These are phyloP conservation scores for Luscinia luscinia DNA, from an alignment of 2,797 vertebrate genomes.

Conservation along the genomic window DNA sequence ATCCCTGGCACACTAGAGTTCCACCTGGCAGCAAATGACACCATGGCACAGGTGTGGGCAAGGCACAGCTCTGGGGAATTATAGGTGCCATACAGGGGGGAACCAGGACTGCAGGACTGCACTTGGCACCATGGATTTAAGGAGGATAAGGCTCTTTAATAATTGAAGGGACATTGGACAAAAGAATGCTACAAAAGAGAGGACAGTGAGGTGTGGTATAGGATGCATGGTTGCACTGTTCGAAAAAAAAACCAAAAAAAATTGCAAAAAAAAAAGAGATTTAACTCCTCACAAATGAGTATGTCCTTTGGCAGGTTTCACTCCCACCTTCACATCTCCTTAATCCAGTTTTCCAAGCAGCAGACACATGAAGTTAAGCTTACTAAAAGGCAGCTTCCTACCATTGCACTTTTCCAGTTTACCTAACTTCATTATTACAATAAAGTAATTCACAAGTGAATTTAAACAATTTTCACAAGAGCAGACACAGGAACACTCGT, in stretches of 20 bases:
- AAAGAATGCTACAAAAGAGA: background rate
- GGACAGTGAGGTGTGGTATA: background rate
- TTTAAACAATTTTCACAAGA: background rate
- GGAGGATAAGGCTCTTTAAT: background rate
- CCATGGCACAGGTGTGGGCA: background rate
- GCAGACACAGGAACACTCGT: background rate
- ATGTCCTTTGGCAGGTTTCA: background rate
- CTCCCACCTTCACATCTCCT: background rate
- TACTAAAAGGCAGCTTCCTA: background rate
- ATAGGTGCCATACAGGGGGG: accelerated
- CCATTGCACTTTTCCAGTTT: background rate
- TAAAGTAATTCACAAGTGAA: background rate
- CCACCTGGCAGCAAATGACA: background rate
- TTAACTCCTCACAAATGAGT: background rate
- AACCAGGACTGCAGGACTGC: background rate
- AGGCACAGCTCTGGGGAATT: background rate
- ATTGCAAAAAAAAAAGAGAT: background rate
- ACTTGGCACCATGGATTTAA: background rate
- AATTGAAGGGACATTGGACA: background rate
- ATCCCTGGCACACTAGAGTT: background rate
- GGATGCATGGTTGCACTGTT: accelerated
- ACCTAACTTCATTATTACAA: background rate
- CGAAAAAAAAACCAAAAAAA: background rate
- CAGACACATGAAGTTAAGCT: background rate
- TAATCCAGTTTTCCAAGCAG: background rate